Evolutionary conservation across 2,113 vertebrate genomes (phyloP).

Genomic region (Platichthys stellatus): DNA sequence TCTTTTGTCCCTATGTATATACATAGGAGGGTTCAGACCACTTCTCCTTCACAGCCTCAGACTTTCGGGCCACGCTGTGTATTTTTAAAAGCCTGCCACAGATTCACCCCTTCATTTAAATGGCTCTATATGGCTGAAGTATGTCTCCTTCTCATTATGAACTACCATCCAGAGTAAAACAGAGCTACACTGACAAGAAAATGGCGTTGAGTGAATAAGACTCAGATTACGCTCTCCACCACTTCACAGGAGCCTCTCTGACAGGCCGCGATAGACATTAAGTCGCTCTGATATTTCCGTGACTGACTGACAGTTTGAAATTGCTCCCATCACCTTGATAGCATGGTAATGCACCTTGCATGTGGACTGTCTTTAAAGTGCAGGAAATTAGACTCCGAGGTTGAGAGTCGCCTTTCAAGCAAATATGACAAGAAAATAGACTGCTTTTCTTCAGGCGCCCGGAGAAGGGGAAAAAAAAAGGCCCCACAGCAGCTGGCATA

Average conservation of each 20-base stretch:
- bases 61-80: not conserved
- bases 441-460: slow-evolving; percentile 70
- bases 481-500: slow-evolving; percentile 60
- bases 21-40: not conserved
- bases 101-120: slow-evolving; percentile 42
- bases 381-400: slow-evolving; percentile 79
- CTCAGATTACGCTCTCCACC: slow-evolving; percentile 62
- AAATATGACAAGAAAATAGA: slow-evolving; percentile 79
- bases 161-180: slow-evolving; percentile 51
- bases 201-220: slow-evolving; percentile 72
- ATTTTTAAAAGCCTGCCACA: slow-evolving; percentile 14
- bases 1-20: not conserved
- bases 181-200: slow-evolving; percentile 67
- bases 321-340: slow-evolving; percentile 79
- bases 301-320: slow-evolving; percentile 77
- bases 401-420: slow-evolving; percentile 76
- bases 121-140: slow-evolving; percentile 25
- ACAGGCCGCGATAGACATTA: slow-evolving; percentile 70
- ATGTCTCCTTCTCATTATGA: slow-evolving; percentile 51
- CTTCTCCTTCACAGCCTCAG: not conserved
- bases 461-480: slow-evolving; percentile 47
- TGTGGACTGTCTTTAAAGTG: slow-evolving; percentile 75
- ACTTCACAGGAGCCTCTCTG: slow-evolving; percentile 65
- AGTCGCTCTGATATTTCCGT: slow-evolving; percentile 68
- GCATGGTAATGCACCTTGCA: slow-evolving; percentile 77